Conservation (phyloP, 2,113 vertebrate species). For the Ctenodactylus gundi region DNA sequence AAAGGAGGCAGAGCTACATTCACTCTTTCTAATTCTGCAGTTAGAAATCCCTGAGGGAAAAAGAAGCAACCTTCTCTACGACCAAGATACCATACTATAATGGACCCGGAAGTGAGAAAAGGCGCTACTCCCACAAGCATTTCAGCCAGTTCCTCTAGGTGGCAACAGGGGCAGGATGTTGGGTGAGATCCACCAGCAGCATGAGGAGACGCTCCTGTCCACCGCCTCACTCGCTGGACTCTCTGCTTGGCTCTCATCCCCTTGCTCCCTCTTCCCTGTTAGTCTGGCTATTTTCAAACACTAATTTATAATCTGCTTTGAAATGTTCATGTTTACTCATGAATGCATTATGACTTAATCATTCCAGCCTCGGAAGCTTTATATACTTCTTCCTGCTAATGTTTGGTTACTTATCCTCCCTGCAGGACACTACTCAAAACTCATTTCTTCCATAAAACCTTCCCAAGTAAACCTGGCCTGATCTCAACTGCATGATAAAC, state of each 20-base stretch:
- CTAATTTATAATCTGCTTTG: conserved; percentile 11
- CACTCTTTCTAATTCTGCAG: background rate
- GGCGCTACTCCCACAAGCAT: background rate
- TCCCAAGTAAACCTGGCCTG: background rate
- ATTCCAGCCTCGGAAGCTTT: background rate
- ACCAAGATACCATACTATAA: background rate
- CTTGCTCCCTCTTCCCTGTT: background rate
- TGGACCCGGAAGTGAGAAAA: background rate
- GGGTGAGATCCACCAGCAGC: background rate
- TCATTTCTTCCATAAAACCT: conserved; percentile 22
- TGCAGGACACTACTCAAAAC: background rate
- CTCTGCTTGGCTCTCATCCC: background rate
- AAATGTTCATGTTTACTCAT: background rate
- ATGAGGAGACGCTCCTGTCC: accelerated
- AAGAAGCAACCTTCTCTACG: background rate
- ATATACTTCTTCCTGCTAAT: background rate
- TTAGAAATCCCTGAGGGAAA: background rate
- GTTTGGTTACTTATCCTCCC: background rate
- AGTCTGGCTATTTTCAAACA: conserved; percentile 14
- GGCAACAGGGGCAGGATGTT: background rate
- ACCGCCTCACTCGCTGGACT: background rate
- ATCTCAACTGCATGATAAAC: background rate
- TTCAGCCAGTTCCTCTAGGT: conserved; percentile 41
- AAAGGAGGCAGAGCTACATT: background rate
- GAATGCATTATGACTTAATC: background rate